Evolutionary conservation across 2,113 vertebrate genomes (phyloP).

Genomic region (Carollia perspicillata): DNA sequence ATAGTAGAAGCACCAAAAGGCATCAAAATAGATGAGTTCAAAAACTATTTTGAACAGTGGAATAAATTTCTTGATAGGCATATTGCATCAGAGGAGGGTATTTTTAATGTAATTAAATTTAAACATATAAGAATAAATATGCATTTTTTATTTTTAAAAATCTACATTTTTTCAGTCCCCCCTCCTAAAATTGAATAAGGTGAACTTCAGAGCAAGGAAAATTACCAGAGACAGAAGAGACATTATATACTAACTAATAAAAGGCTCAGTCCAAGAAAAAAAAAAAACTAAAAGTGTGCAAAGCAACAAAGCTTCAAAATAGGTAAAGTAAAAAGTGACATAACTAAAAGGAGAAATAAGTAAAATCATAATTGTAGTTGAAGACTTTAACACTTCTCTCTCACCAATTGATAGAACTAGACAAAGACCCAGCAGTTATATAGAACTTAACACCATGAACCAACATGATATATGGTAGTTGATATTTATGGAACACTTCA

Average conservation of each 20-base stretch:
- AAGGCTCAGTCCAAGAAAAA: neutral
- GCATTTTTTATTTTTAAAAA: too few species aligned
- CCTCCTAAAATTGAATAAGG: neutral
- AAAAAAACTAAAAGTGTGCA: neutral
- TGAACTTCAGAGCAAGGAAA: neutral
- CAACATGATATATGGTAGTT: neutral
- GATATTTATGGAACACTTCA: neutral
- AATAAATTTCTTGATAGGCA: too few species aligned
- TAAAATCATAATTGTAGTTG: neutral
- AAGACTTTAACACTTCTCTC: neutral
- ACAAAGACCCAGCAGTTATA: neutral
- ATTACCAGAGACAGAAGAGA: neutral
- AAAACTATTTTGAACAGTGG: too few species aligned
- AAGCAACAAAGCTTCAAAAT: neutral
- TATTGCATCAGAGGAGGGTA: too few species aligned
- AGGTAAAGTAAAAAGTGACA: neutral
- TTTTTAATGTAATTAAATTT: too few species aligned
- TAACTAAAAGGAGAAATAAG: neutral
- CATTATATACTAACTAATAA: neutral
- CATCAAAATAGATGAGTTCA: too few species aligned
- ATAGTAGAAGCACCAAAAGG: too few species aligned
- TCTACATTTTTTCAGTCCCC: too few species aligned
- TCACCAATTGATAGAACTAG: neutral
- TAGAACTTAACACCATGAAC: neutral
- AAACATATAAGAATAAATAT: too few species aligned